phyloP scores from a whole-genome alignment of 2,113 vertebrate genomes.

The Spea multiplicata region DNA sequence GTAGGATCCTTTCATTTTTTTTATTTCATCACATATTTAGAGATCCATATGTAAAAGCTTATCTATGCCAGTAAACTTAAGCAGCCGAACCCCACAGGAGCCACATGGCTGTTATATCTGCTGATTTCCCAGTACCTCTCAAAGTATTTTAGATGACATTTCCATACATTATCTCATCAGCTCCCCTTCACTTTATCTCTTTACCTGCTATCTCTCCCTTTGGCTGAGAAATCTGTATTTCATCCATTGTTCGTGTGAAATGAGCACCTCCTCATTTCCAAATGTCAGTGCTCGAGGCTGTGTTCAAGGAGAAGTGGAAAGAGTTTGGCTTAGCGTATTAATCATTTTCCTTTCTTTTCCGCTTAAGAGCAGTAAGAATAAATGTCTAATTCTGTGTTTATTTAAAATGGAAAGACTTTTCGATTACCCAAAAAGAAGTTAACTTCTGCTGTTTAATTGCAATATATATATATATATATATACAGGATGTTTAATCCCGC shows the following conservation, averaged over 20 bases:
- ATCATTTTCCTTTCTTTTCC: neutral
- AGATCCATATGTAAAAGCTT: no score
- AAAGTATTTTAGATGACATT: neutral
- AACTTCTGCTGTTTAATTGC: neutral
- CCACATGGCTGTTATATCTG: no score
- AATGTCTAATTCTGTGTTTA: neutral
- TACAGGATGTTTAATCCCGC: no score
- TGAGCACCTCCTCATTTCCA: neutral
- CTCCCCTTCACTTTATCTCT: neutral
- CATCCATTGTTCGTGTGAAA: neutral
- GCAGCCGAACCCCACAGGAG: no score
- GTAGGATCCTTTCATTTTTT: no score
- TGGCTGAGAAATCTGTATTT: neutral
- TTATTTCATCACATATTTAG: no score
- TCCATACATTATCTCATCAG: slow-evolving; percentile 15
- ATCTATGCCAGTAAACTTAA: no score
- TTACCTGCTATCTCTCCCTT: neutral
- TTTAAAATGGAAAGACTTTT: neutral
- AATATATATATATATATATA: neutral
- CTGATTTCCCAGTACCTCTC: neutral
- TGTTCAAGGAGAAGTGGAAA: neutral
- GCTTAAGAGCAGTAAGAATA: neutral
- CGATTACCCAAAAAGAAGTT: neutral
- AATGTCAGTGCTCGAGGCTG: neutral
- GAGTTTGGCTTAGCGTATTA: neutral